Base-by-base conservation (phyloP, 2,797 vertebrate genomes). In the Malacoraja senta region DNA sequence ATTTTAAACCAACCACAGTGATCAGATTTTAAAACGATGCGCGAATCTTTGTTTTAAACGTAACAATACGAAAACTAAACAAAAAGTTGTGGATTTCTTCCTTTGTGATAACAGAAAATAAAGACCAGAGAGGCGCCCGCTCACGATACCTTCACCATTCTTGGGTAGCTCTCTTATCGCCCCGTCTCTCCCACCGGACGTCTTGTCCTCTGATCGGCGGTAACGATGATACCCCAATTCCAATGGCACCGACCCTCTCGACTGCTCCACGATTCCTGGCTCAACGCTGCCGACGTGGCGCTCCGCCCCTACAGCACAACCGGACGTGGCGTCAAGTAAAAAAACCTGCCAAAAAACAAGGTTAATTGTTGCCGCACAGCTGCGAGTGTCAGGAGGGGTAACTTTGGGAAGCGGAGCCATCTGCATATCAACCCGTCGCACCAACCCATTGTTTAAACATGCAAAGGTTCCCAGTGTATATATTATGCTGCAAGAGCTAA, bases 261-360 rank as follows among this genome's bases (percentile, higher is more conserved):
- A 32, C 17, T 35, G 9, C 38, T 35, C 88, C 24, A 26, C 32
- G 38, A 35, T 9, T 74, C 86, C 65, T 32, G 19, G 61, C n/a
- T 90, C 86, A 32, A 1, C 35, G 90, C 90, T 91, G 90, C 90
- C 90, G 90, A 91, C 90, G 90, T 91, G 90, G 90, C 90, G 90
- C 68, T 74, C 90, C 90, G 21, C 90, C 90, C 90, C 90, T 53
- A 26, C 68, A 26, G 3, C 38, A 26, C 90, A 74, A 91, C 90
- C 90, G 90, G 90, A 91, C 90, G 3, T 91, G 90, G 65, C 90
- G 90, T 88, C 90, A 91, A 72, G 9, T 53, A 15, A 72, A 72
- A 35, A 19, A 4, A 29, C 8, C 15, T 63, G 3, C 17, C 38
- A 13, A 29, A 72, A 53, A 72, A 29, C 90, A 91, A 53, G 7